Evolutionary conservation across 2,888 invertebrate genomes (phyloP).

Genomic region (Microctonus aethiopoides): DNA sequence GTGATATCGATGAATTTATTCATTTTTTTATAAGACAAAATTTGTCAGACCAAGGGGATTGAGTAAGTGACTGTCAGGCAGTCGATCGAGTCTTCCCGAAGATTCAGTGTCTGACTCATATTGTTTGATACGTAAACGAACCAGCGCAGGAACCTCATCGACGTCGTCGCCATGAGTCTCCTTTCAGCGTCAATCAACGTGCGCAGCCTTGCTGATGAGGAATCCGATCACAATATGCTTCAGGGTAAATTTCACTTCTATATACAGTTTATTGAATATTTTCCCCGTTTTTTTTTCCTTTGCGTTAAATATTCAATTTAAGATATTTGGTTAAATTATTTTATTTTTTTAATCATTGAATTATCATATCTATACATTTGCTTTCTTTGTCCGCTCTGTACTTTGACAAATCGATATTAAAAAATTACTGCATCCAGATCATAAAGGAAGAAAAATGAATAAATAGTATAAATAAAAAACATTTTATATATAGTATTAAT

Average conservation of each 20-base stretch:
- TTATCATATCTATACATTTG: too few species aligned
- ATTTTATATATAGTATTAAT: too few species aligned
- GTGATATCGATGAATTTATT: background rate
- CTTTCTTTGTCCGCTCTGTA: background rate
- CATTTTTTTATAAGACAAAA: background rate
- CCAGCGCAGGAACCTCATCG: background rate
- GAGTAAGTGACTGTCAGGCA: conserved; percentile 17
- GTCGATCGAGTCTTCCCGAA: conserved; percentile 7
- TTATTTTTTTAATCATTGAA: too few species aligned
- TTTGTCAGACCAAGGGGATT: background rate
- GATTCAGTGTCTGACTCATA: conserved; percentile 12
- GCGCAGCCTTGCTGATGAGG: conserved; percentile 62
- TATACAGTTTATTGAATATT: background rate
- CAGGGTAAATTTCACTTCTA: conserved; percentile 61
- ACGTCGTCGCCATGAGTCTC: conserved; percentile 54
- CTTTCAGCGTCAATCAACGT: conserved; percentile 59
- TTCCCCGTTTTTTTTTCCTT: background rate
- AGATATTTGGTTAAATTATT: background rate
- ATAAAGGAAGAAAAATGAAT: too few species aligned
- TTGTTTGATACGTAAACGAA: conserved; percentile 2
- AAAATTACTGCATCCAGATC: too few species aligned
- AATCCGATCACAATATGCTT: conserved; percentile 65
- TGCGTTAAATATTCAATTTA: background rate
- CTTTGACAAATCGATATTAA: background rate
- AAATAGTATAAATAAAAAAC: too few species aligned